Evolutionary conservation across 1,140 invertebrate genomes (phyloP).

Genomic region (Ceratina calcarata): DNA sequence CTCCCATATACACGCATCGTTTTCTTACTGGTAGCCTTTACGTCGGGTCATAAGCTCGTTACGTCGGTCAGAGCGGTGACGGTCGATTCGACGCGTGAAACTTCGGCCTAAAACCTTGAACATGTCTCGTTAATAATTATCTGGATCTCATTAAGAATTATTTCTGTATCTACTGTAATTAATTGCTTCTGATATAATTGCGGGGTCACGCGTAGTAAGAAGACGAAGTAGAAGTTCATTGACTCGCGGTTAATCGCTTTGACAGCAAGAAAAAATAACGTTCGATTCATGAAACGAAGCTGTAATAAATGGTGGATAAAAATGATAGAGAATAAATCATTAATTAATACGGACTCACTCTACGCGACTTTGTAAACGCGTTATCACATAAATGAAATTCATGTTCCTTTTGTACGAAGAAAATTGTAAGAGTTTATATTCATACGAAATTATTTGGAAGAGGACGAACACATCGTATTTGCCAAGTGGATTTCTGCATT

Average conservation of each 20-base stretch:
- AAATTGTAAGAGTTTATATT: background rate
- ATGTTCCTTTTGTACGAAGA: background rate
- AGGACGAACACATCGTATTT: background rate
- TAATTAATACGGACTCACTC: no score
- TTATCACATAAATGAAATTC: no score
- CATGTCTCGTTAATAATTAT: background rate
- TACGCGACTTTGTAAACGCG: no score
- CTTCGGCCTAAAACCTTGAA: background rate
- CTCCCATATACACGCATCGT: constrained; percentile 45
- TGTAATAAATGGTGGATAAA: background rate
- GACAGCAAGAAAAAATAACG: background rate
- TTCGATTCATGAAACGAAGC: constrained; percentile 1
- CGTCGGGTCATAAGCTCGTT: background rate
- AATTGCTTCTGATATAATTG: background rate
- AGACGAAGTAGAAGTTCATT: constrained; percentile 18
- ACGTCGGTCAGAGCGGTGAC: constrained; percentile 1
- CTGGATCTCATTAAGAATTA: background rate
- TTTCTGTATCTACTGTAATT: no score
- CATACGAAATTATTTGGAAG: no score
- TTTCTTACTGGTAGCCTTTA: constrained; percentile 42
- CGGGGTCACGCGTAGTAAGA: background rate
- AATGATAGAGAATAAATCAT: background rate
- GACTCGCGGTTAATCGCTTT: constrained; percentile 26
- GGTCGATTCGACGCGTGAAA: background rate
- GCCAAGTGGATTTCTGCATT: constrained; percentile 9